Evolutionary conservation across 2,113 vertebrate species (phyloP).

Genomic region (Mus spicilegus): DNA sequence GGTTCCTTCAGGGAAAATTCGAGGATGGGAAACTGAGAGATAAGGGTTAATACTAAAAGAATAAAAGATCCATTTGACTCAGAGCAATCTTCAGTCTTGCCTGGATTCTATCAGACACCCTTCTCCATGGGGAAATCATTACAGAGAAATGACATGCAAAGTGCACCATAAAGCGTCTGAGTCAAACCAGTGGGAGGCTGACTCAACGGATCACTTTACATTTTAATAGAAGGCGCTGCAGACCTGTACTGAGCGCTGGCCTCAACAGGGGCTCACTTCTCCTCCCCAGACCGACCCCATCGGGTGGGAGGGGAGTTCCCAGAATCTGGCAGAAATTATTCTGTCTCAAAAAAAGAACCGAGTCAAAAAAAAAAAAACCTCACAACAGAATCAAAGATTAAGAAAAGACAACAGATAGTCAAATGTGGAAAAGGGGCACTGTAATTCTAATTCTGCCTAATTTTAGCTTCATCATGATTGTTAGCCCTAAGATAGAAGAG

Average conservation of each 20-base stretch:
- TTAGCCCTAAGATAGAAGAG: constrained; percentile 10
- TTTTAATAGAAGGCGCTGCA: constrained; percentile 86
- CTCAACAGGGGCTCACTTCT: constrained; percentile 70
- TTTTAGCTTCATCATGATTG: constrained; percentile 59
- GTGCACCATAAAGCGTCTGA: constrained; percentile 79
- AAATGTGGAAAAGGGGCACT: constrained; percentile 66
- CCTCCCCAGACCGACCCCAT: constrained; percentile 81
- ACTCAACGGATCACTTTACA: constrained; percentile 86
- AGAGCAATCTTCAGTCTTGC: constrained; percentile 81
- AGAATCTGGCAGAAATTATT: constrained; percentile 83
- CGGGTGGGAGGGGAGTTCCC: constrained; percentile 86
- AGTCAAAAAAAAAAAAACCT: constrained; percentile 76
- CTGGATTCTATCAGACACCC: constrained; percentile 86
- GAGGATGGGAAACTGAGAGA: constrained; percentile 71
- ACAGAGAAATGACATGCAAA: constrained; percentile 86
- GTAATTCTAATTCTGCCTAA: constrained; percentile 30
- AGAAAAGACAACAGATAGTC: constrained; percentile 82
- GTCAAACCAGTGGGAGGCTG: constrained; percentile 85
- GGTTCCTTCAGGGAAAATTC: constrained; percentile 72
- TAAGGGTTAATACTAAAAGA: constrained; percentile 79
- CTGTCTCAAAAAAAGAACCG: constrained; percentile 85
- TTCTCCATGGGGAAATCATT: constrained; percentile 88
- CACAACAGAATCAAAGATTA: constrained; percentile 77
- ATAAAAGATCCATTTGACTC: constrained; percentile 81
- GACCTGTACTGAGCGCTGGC: constrained; percentile 80